A percentile compares a stretch with the other conserved stretches of the same genome.
Conservation (phyloP, 2,113 vertebrate species). For the Callospermophilus lateralis region DNA sequence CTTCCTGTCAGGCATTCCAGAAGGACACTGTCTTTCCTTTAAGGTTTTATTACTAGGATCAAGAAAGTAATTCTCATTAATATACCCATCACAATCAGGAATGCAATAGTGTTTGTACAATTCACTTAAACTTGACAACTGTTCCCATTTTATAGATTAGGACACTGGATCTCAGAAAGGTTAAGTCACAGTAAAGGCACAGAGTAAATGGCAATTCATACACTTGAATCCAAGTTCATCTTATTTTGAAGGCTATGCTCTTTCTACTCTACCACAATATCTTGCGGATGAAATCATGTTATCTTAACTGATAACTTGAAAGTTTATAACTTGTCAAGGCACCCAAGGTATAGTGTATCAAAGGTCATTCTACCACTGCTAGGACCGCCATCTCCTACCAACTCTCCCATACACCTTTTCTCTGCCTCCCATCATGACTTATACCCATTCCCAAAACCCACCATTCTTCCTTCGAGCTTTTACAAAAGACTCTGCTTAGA, state of each 20-base stretch:
- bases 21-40: constrained; percentile 2
- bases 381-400: not conserved
- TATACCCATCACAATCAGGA: not conserved
- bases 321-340: not conserved
- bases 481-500: not conserved
- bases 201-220: not conserved
- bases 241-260: not conserved
- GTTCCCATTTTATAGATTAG: not conserved
- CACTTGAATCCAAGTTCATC: not conserved
- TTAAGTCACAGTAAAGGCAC: not conserved
- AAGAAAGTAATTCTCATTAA: constrained; percentile 11
- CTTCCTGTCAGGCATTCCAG: not conserved
- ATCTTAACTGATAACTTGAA: not conserved
- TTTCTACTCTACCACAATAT: not conserved
- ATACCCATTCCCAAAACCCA: not conserved
- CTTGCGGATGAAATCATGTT: not conserved
- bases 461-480: not conserved
- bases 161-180: constrained; percentile 20
- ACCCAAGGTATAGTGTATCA: not conserved
- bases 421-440: not conserved
- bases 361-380: not conserved
- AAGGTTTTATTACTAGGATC: not conserved
- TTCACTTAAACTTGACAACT: constrained; percentile 43
- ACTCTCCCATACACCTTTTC: not conserved
- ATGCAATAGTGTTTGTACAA: not conserved